Conservation (phyloP, 2,113 vertebrate genomes). For the Cyprinodon brontotheroides region DNA sequence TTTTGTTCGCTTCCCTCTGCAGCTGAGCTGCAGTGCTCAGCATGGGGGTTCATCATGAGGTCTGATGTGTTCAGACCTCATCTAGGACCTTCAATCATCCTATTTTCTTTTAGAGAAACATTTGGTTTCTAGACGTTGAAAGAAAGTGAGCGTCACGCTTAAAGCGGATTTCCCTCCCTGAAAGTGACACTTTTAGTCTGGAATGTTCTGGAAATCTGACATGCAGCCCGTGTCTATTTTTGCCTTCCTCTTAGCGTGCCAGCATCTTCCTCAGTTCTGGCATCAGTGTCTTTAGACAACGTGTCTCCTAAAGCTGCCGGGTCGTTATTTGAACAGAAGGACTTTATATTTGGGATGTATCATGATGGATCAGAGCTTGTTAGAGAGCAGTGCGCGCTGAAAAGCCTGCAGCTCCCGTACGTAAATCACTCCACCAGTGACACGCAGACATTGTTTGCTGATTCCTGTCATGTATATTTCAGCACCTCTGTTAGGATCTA, state of each 20-base stretch:
- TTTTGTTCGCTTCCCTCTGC: no score
- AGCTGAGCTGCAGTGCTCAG: no score
- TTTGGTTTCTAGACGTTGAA: neutral
- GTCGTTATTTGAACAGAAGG: conserved; percentile 1
- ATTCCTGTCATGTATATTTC: conserved; percentile 60
- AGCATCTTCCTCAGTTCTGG: conserved; percentile 1
- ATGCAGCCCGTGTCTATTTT: conserved; percentile 46
- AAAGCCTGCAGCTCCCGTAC: conserved; percentile 10
- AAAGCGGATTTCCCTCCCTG: conserved; percentile 24
- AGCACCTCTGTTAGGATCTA: conserved; percentile 38
- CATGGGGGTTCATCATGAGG: no score
- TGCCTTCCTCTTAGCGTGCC: conserved; percentile 18
- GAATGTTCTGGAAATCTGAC: conserved; percentile 26
- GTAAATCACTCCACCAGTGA: conserved; percentile 10
- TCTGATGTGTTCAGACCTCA: no score
- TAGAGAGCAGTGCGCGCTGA: neutral
- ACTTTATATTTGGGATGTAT: neutral
- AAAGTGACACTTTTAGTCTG: conserved; percentile 47
- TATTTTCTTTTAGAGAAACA: neutral
- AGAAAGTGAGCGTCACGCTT: neutral
- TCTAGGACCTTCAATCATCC: no score
- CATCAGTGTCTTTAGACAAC: conserved; percentile 25
- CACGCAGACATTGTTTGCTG: conserved; percentile 20
- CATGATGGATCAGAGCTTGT: neutral
- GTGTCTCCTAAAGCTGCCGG: conserved; percentile 1